Base-by-base conservation (phyloP, 2,888 invertebrate species). In the Latrodectus hesperus region DNA sequence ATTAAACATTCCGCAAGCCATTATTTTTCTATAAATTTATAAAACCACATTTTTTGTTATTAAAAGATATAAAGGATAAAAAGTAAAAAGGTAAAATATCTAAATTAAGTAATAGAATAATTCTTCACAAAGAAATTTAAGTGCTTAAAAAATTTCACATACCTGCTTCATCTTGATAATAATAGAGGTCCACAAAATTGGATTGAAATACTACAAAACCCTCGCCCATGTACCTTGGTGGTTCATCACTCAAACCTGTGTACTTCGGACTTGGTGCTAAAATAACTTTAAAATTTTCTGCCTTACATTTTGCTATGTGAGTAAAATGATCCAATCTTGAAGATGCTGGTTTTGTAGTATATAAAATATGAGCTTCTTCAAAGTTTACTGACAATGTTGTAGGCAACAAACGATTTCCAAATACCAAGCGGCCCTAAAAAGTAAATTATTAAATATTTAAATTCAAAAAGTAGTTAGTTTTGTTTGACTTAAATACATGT, bases 161-260 rank as follows among this genome's bases (percentile, higher is more conserved):
- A 94, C 98, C 98, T 78, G 98, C 96, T 92, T 99, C 98, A 92
- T 99, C 99, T 96, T 98, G 97, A 91, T 98, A 98, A 93, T 98
- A 98, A 92, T 98, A 98, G 49, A 99, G 94, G 92, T 98, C 97
- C 91, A 99, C 95, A 91, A 96, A 96, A 92, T 98, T 98, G 4
- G 98, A 97, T 92, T 98, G 98, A 94, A 99, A 95, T 12, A 99
- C 95, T 0, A 98, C 98, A 93, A 99, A 99, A 0, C 99, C 99
- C 93, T 98, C 98, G 8, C 99, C 99, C 99, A 99, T 99, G 91
- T 96, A 98, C 75, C 97, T 93, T 0, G 99, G 99, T 0, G 99
- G 98, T 91, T 98, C 98, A 92, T 98, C 98, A 9, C 96, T 95
- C 94, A 96, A 95, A 9, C 97, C 97, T 5, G 96, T 96, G 92